Base-by-base conservation (phyloP, 2,888 invertebrate genomes). In the Eledona agricola region DNA sequence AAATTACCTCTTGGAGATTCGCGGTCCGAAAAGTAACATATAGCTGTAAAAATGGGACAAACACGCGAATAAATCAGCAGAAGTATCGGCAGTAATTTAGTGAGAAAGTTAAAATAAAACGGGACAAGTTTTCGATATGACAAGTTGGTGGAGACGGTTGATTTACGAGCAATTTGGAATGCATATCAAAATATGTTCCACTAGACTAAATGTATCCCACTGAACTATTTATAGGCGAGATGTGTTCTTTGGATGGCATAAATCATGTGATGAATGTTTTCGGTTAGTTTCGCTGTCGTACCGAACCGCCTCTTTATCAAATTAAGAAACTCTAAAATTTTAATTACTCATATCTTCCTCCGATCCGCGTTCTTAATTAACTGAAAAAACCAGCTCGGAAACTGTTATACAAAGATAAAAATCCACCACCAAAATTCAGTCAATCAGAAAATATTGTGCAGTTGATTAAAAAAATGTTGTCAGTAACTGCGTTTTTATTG, bases 11-110 rank as follows among this genome's bases (percentile, higher is more conserved):
- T 46, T 57, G 57, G 51, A 59, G 60, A 63, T 62, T 58, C 59
- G 32, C 57, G 55, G 59, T 60, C 58, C 55, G 58, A 38, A 59
- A 64, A 60, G 61, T 61, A 58, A 55, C 62, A 31, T 63, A 64
- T 60, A 68, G 64, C 59, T 52, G 50, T 57, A 62, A 64, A 64
- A 66, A 63, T 61, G 59, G 61, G 63, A 67, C 68, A 68, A 70
- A 68, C 67, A 66, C 50, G 51, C 40, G 38, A 56, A 66, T 71
- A 71, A 69, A 71, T 71, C 67, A 68, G 45, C 42, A 28, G 45
- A 46, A 46, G 42, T 58, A 59, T 58, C 60, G 59, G 53, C 62
- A 52, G 62, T 62, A 69, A 69, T 69, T 67, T 66, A 64, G 56
- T 62, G 55, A 53, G 51, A 65, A 65, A 67, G 59, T 66, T 63